Evolutionary conservation across 2,888 invertebrate species (phyloP).

Genomic region (Drosophila demipolita): DNA sequence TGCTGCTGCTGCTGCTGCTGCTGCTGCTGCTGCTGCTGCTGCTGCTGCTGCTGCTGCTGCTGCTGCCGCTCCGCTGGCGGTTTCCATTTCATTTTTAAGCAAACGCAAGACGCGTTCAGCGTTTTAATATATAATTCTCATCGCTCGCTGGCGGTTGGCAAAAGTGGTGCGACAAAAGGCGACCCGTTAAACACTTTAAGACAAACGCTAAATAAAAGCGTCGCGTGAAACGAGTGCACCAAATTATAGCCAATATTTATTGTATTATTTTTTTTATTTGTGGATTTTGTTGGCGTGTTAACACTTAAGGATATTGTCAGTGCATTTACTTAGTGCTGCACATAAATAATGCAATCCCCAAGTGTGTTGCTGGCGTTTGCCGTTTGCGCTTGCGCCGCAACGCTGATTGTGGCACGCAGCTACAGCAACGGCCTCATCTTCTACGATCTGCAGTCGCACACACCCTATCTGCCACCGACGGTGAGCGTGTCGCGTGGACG

Average conservation of each 20-base stretch:
- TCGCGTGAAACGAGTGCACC: slow-evolving; percentile 15
- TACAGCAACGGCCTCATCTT: slow-evolving; percentile 82
- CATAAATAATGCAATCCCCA: slow-evolving; percentile 12
- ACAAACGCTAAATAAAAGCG: slow-evolving; percentile 1
- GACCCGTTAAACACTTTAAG: slow-evolving; percentile 16
- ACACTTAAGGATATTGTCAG: slow-evolving; percentile 21
- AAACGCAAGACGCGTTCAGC: slow-evolving; percentile 74
- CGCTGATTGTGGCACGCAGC: slow-evolving; percentile 64
- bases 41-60: slow-evolving; percentile 10
- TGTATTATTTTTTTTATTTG: neutral
- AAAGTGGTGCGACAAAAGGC: slow-evolving; percentile 22
- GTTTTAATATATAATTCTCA: slow-evolving; percentile 83
- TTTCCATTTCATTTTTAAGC: slow-evolving; percentile 84
- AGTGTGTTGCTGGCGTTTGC: slow-evolving; percentile 9
- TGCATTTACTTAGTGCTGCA: neutral
- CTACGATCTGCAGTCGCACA: slow-evolving; percentile 75
- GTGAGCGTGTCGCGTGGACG: slow-evolving; percentile 82
- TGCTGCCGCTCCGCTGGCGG: slow-evolving; percentile 50
- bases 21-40: slow-evolving; percentile 18
- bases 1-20: slow-evolving; percentile 11
- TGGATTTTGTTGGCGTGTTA: slow-evolving; percentile 7
- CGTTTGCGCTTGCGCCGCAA: slow-evolving; percentile 1
- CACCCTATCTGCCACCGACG: slow-evolving; percentile 79
- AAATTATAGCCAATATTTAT: neutral
- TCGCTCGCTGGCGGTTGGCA: slow-evolving; percentile 79